Base-by-base conservation (phyloP, 1,140 invertebrate genomes). In the Rhagoletis zephyria region DNA sequence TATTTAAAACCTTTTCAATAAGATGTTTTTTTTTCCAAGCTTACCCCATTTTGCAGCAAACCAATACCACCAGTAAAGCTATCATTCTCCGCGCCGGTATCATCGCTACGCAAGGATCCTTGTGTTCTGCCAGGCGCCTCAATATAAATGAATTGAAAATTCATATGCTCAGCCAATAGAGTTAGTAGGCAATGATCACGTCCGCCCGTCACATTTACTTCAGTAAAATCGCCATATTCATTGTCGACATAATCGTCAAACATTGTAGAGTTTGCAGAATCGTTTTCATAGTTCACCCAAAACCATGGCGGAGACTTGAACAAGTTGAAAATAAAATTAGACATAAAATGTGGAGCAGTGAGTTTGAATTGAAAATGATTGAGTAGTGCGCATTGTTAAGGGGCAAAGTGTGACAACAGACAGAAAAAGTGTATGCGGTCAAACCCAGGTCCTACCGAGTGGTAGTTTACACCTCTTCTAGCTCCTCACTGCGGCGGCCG, bases 251-350 rank as follows among this genome's bases (percentile, higher is more conserved):
- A 48, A 4, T 74, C 48, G 61, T 56, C 63, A 3, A 87, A 42
- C 45, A 86, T 48, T 10, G 85, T 86, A 5, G 67, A 59, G 48
- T 88, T 88, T 14, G 4, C 40, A 7, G 89, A 74, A 6, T 88
- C 85, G 64, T 89, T 95, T 40, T 93, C 93, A 90, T 95, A 95
- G 59, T 91, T 94, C 0, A 96, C 95, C 90, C 96, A 96, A 91
- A 95, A 94, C 96, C 96, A 96, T 3, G 96, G 96, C 0, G 96
- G 96, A 85, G 95, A 95, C 96, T 96, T 90, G 87, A 87, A 85
- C 14, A 70, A 48, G 19, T 14, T 74, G 0, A 9, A 74, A 7
- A n/a, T 30, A 30, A 30, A 30, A 30, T 30, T 30, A 30, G 30
- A 30, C 30, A 63, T 16, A 63, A 14, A 63, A n/a, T 63, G 4